Conservation (phyloP, 1,140 invertebrate species). For the Hypothenemus hampei region DNA sequence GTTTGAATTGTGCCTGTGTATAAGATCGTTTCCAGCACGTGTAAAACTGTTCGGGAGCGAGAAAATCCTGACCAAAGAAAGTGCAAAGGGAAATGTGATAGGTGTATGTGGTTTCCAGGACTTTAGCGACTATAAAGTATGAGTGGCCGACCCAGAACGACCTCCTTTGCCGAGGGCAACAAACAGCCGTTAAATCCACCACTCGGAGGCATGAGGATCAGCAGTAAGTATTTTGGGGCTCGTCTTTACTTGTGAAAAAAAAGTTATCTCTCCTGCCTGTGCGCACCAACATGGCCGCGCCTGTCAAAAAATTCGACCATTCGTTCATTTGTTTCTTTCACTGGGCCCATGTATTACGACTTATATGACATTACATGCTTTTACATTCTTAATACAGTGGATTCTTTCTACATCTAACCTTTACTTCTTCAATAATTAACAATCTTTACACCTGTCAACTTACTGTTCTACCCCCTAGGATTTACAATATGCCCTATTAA, state of each 20-base stretch:
- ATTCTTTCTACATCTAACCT: too few species aligned
- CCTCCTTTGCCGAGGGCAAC: constrained; percentile 93
- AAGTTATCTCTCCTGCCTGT: constrained; percentile 23
- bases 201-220: constrained; percentile 89
- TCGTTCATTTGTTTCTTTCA: constrained; percentile 20
- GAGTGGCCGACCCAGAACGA: constrained; percentile 94
- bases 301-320: constrained; percentile 26
- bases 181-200: constrained; percentile 80
- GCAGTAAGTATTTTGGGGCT: constrained; percentile 71
- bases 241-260: constrained; percentile 34
- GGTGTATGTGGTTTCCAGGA: constrained; percentile 52
- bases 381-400: too few species aligned
- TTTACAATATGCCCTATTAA: too few species aligned
- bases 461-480: too few species aligned
- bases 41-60: constrained; percentile 27
- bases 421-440: too few species aligned
- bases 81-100: constrained; percentile 62
- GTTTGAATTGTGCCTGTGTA: constrained; percentile 30
- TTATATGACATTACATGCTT: too few species aligned
- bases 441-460: too few species aligned
- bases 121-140: constrained; percentile 51
- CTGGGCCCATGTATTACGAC: too few species aligned
- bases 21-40: constrained; percentile 20
- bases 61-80: constrained; percentile 49
- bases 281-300: constrained; percentile 28